Base-by-base conservation (phyloP, 2,888 invertebrate genomes). In the Sphinx pinastri region DNA sequence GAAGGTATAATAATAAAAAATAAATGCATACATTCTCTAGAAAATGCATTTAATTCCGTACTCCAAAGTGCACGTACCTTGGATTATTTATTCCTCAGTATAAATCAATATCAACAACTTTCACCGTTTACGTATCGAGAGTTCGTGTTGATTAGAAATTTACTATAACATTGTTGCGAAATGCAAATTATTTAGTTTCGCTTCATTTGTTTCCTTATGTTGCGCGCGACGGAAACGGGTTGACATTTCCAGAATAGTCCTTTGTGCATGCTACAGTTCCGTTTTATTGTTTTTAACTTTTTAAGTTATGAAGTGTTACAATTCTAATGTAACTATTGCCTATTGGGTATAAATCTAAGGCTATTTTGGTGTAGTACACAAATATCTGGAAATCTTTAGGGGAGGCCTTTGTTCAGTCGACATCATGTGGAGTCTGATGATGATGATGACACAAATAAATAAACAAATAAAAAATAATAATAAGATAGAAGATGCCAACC, bases 201-300 rank as follows among this genome's bases (percentile, higher is more conserved):
- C 84, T 85, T 81, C 78, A 86, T 84, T 84, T 80, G 80, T 87
- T 91, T 91, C 89, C 89, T 86, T 83, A 87, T 86, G 82, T 77
- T 82, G 81, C 81, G 81, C 79, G 82, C 81, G 82, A 83, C 84
- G 86, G 88, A 88, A 89, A 86, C 83, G 77, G 72, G 88, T 91
- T 88, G 90, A 89, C 90, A 87, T 89, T 88, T 84, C 81, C 83
- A 84, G 86, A 90, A 91, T 87, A 87, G 89, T 83, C 89, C 90
- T 90, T 92, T 91, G 91, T 91, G 90, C 79, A 76, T 72, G 78
- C 73, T 74, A 76, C 78, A 79, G 77, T 74, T 81, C 77, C 76
- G 79, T 81, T 79, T 81, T 81, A 81, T 63, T 63, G 63, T 63
- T 63, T 79, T 80, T 75, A 75, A 75, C 68, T 68, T 69, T 63